A percentile compares a stretch with the other conserved stretches of the same genome.
Evolutionary conservation across 2,888 invertebrate species (phyloP).

Genomic region (Danaus chrysippus): DNA sequence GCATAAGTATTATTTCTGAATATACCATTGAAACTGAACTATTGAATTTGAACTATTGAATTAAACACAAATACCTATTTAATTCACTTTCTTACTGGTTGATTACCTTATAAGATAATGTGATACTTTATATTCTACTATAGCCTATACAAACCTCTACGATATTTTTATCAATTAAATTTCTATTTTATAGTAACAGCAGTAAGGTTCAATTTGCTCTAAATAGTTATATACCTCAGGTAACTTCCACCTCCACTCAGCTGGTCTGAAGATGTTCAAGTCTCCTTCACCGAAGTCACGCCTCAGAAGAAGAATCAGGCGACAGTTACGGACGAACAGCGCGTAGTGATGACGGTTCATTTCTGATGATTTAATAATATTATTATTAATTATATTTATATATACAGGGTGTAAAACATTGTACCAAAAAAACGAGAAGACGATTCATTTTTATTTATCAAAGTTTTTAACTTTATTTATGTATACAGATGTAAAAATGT

Average conservation of each 20-base stretch:
- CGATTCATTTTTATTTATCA: conserved; percentile 87
- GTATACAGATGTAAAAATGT: too few relatives aligned
- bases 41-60: not conserved
- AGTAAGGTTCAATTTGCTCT: not conserved
- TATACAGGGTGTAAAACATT: not conserved
- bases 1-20: too few relatives aligned
- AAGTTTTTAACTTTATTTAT: too few relatives aligned
- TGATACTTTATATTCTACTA: too few relatives aligned
- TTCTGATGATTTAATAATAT: conserved; percentile 75
- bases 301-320: conserved; percentile 93
- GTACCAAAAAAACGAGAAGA: conserved; percentile 68
- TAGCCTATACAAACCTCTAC: too few relatives aligned
- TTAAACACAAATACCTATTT: not conserved
- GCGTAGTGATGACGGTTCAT: conserved; percentile 99
- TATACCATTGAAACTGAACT: too few relatives aligned
- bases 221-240: conserved; percentile 92
- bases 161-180: too few relatives aligned
- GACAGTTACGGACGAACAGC: conserved; percentile 97
- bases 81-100: not conserved
- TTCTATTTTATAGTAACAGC: not conserved
- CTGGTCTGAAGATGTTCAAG: conserved; percentile 96
- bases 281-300: conserved; percentile 96
- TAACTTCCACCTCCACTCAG: conserved; percentile 99
- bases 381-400: not conserved
- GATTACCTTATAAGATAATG: not conserved